Evolutionary conservation across 2,888 invertebrate genomes (phyloP), one percentile per base, ranked within the genome.

Genomic region (Venusia cambrica): DNA sequence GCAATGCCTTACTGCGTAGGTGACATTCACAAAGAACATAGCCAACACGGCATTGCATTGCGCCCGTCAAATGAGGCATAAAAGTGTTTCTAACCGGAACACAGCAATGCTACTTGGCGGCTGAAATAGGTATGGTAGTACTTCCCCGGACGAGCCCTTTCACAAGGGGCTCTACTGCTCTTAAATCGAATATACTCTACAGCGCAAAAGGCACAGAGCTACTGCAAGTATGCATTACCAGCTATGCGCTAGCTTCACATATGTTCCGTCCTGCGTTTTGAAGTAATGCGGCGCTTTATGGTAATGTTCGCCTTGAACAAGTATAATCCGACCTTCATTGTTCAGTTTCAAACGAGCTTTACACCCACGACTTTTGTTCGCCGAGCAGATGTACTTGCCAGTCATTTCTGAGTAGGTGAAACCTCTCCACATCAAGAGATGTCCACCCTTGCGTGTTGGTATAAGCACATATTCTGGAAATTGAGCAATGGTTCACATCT

Each of bases 361-460:
- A 27, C 63, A 67, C 0, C 46, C 45, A 29, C 22, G 35, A 37
- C 25, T 36, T 22, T 40, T 40, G 7, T 20, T 12, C 1, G 47
- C 39, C 0, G 63, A 62, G 32, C 64, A 66, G 17, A 59, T 57
- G 34, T 47, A 65, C 5, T 54, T 51, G 2, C 48, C 42, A 2
- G 52, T 61, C 33, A 39, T 36, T 15, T 57, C 52, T 0, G 59
- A 62, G 35, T 54, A 67, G 1, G 69, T 69, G 28, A 61, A 63
- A 2, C 49, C 52, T 28, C 57, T 56, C 29, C 57, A 36, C 62
- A 68, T 57, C 1, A 72, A 39, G 7, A 69, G 31, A 2, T 40
- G 33, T 14, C 49, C 53, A 10, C 62, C 61, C 14, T 45, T 45
- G 1, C n/a, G 0, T 2, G 46, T 47, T 10, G 45, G 38, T 30